phyloP scores from a whole-genome alignment of 1,140 invertebrate genomes.

The Drosophila oshimai region DNA sequence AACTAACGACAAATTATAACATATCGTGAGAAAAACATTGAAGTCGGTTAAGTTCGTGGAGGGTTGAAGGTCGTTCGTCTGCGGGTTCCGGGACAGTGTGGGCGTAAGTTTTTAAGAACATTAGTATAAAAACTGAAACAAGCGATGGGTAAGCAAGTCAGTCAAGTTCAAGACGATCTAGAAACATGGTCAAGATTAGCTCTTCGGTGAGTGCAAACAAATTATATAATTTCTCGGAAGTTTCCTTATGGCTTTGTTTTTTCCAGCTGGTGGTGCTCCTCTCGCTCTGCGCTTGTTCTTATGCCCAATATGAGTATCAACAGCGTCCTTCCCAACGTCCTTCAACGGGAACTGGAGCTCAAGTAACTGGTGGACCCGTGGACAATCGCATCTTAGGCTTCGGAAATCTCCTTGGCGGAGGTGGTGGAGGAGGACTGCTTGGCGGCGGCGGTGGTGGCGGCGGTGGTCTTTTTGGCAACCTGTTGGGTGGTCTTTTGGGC shows the following conservation, averaged over 20 bases:
- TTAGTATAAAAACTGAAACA: conserved; percentile 57
- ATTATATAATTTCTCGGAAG: neutral
- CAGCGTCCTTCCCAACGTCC: conserved; percentile 37
- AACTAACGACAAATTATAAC: conserved; percentile 54
- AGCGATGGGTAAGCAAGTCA: conserved; percentile 30
- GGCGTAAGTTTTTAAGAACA: conserved; percentile 37
- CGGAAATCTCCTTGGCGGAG: conserved; percentile 34
- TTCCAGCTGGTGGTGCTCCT: conserved; percentile 42
- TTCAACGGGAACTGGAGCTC: neutral
- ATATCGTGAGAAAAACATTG: conserved; percentile 71
- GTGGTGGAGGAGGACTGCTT: conserved; percentile 36
- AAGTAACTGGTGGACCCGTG: conserved; percentile 27
- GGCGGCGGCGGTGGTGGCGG: conserved; percentile 43
- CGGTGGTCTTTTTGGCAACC: conserved; percentile 27
- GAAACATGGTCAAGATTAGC: conserved; percentile 50
- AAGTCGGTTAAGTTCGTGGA: conserved; percentile 40
- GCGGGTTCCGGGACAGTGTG: conserved; percentile 57
- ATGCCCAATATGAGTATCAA: conserved; percentile 63
- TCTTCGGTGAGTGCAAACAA: conserved; percentile 41
- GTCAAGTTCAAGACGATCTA: conserved; percentile 48
- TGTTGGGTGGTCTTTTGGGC: conserved; percentile 44
- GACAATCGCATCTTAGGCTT: conserved; percentile 61
- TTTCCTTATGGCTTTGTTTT: neutral
- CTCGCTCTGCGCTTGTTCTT: conserved; percentile 31
- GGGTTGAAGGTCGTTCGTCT: conserved; percentile 61